Evolutionary conservation across 1,140 invertebrate species (phyloP).

Genomic region (Halyomorpha halys): DNA sequence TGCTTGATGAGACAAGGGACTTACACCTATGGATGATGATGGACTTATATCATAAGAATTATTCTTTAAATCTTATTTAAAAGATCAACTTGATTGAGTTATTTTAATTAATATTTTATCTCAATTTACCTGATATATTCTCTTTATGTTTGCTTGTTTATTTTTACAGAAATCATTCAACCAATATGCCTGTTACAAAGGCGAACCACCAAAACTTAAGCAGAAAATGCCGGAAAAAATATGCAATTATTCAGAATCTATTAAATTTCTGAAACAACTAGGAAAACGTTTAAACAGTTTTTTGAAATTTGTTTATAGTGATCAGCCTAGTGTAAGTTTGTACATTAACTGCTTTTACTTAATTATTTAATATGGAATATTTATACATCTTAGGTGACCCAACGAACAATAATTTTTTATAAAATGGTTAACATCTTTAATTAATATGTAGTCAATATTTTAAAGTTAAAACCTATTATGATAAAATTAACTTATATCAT

Average conservation of each 20-base stretch:
- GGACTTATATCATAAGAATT: too few relatives aligned
- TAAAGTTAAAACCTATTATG: too few relatives aligned
- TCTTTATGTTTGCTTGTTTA: neutral
- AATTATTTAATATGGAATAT: neutral
- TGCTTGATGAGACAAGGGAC: too few relatives aligned
- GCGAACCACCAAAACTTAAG: neutral
- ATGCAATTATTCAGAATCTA: neutral
- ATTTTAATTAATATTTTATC: neutral
- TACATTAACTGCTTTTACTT: too few relatives aligned
- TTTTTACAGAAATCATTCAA: constrained; percentile 1
- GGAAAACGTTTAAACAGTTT: neutral
- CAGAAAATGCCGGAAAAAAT: neutral
- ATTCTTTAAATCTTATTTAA: too few relatives aligned
- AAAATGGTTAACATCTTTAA: too few relatives aligned
- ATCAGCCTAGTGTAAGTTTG: neutral
- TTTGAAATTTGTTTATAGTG: neutral
- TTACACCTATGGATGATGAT: too few relatives aligned
- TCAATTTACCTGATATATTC: neutral
- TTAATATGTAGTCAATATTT: too few relatives aligned
- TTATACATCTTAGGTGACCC: neutral
- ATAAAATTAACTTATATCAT: neutral
- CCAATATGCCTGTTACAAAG: neutral
- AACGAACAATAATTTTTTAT: neutral
- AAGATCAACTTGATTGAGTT: neutral
- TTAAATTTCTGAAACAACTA: neutral